Evolutionary conservation across 2,888 invertebrate species (phyloP).

Genomic region (Patella pellucida): DNA sequence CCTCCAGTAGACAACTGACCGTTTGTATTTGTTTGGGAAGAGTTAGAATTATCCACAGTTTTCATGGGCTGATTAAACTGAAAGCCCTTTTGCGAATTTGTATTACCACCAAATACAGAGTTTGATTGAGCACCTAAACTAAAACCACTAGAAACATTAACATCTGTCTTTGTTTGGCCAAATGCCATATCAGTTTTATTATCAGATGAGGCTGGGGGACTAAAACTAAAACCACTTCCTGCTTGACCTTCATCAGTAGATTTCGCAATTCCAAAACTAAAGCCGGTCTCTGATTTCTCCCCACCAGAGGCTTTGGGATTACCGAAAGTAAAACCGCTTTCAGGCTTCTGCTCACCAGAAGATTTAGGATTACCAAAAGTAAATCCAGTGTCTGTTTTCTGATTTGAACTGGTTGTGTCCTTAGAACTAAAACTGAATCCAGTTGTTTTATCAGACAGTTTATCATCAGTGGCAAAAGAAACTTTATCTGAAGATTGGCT

Average conservation of each 20-base stretch:
- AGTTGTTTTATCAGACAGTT: background rate
- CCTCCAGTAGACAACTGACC: constrained; percentile 18
- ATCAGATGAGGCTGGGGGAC: background rate
- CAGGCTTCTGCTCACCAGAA: background rate
- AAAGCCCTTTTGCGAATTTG: background rate
- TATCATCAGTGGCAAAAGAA: background rate
- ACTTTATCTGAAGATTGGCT: background rate
- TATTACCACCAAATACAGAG: background rate
- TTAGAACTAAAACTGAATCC: constrained; percentile 14
- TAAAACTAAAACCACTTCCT: constrained; percentile 2
- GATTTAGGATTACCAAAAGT: background rate
- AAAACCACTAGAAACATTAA: background rate
- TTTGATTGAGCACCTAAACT: constrained; percentile 6
- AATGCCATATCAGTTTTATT: too few relatives aligned
- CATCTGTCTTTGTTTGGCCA: background rate
- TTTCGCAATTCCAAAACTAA: background rate
- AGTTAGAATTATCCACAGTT: too few relatives aligned
- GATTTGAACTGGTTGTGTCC: background rate
- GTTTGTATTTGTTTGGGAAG: too few relatives aligned
- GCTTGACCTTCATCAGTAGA: background rate
- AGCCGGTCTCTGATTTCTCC: background rate
- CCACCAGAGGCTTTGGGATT: background rate
- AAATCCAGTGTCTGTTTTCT: background rate
- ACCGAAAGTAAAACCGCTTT: background rate
- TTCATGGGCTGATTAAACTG: background rate